These are phyloP conservation scores for Ectemnius lituratus DNA, from an alignment of 2,888 invertebrate species.

Conservation along the genomic window DNA sequence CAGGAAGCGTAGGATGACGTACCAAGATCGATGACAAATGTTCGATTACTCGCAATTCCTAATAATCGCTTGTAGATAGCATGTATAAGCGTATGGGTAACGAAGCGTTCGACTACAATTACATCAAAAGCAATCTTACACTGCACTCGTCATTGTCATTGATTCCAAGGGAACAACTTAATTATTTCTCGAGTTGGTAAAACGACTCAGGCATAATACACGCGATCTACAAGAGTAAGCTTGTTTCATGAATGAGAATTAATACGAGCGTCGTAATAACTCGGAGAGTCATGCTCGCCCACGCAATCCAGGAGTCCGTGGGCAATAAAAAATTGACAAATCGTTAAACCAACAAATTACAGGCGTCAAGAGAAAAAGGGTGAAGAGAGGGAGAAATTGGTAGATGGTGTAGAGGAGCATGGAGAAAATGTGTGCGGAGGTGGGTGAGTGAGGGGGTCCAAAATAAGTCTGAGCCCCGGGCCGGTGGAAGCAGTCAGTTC, in stretches of 20 bases:
- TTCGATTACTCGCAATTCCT: neutral
- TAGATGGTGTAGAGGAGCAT: constrained; percentile 22
- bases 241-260: too few species aligned
- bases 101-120: too few species aligned
- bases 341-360: constrained; percentile 70
- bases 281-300: neutral
- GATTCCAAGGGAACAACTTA: too few species aligned
- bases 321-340: constrained; percentile 66
- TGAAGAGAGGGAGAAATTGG: constrained; percentile 37
- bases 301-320: constrained; percentile 23
- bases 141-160: too few species aligned
- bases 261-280: too few species aligned
- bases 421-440: constrained; percentile 8
- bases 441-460: constrained; percentile 25
- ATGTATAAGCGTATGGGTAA: too few species aligned
- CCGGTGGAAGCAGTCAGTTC: constrained; percentile 50
- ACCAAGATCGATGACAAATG: neutral
- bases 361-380: constrained; percentile 51
- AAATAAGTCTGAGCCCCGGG: constrained; percentile 22
- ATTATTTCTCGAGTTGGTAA: too few species aligned
- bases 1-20: too few species aligned
- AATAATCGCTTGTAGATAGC: neutral
- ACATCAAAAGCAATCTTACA: too few species aligned
- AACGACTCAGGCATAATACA: too few species aligned
- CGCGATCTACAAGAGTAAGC: too few species aligned